Evolutionary conservation across 2,797 vertebrate genomes (phyloP).

Genomic region (Pseudomugil gertrudae): DNA sequence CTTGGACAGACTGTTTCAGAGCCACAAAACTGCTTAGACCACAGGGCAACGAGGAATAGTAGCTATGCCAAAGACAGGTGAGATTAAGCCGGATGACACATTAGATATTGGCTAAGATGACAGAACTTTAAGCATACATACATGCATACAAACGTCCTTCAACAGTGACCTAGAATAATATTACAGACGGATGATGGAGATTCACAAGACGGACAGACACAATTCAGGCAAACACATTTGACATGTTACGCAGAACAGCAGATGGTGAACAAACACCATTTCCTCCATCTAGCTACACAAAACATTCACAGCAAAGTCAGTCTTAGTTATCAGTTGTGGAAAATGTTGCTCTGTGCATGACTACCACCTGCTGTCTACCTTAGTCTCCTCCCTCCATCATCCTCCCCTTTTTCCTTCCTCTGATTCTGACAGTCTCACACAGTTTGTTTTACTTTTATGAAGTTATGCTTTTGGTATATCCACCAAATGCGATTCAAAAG

Average conservation of each 20-base stretch:
- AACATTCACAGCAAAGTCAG: neutral
- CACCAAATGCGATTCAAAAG: slow-evolving; percentile 79
- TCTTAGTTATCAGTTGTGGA: slow-evolving; percentile 38
- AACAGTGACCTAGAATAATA: neutral
- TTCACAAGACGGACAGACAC: neutral
- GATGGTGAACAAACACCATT: neutral
- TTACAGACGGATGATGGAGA: neutral
- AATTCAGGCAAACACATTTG: neutral
- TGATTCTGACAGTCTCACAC: slow-evolving; percentile 50
- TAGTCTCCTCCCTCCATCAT: slow-evolving; percentile 51
- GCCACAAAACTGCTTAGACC: slow-evolving; percentile 5
- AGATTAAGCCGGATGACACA: neutral
- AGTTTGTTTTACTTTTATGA: slow-evolving; percentile 55
- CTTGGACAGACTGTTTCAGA: neutral
- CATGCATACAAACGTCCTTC: neutral
- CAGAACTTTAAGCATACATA: no score
- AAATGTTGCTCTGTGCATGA: slow-evolving; percentile 72
- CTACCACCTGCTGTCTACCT: slow-evolving; percentile 74
- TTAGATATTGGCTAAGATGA: no score
- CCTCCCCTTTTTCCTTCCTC: slow-evolving; percentile 47
- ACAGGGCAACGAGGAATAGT: slow-evolving; percentile 37
- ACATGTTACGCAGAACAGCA: neutral
- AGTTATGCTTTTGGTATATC: no score
- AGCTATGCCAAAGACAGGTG: slow-evolving; percentile 58
- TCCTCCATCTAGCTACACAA: neutral